Base-by-base conservation (phyloP, 1,140 invertebrate species). In the Steinernema khuongi region DNA sequence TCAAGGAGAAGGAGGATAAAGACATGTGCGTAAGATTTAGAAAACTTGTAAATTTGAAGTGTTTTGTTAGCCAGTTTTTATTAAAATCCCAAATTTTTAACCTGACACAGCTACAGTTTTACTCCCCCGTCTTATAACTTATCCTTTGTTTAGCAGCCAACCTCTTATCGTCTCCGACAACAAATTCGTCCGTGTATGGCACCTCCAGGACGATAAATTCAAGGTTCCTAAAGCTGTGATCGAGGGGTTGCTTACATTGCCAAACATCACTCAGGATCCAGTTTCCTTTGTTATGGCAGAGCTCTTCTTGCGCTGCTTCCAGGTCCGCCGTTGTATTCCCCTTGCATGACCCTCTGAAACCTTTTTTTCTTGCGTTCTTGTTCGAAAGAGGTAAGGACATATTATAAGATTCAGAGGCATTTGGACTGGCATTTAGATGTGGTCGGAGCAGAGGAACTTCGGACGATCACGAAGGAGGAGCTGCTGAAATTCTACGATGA, bases 181-280 rank as follows among this genome's bases (percentile, higher is more conserved):
- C 4, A 88, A 90, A 0, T 87, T 93, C 50, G 88, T 91, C 74
- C 88, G 93, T 77, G 87, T 94, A 0, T 98, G 95, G 95, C 95
- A 91, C 86, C 94, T 96, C 83, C 93, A 95, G 86, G 95, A 98
- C 87, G 91, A 92, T 80, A 92, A 94, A 86, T 97, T 92, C 87
- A 86, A 90, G 4, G 87, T 97, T 68, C 96, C 96, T 0, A 97
- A 95, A 87, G 90, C 91, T n/a, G n/a, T n/a, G n/a, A n/a, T n/a
- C n/a, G n/a, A n/a, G n/a, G n/a, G n/a, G n/a, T n/a, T n/a, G n/a
- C n/a, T n/a, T n/a, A n/a, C n/a, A n/a, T n/a, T n/a, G n/a, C n/a
- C n/a, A n/a, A n/a, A n/a, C n/a, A n/a, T n/a, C n/a, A n/a, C n/a
- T n/a, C n/a, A n/a, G n/a, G n/a, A n/a, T n/a, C n/a, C n/a, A n/a